Evolutionary conservation across 1,140 invertebrate genomes (phyloP), one percentile per base, ranked within the genome.

Genomic region (Diachasmimorpha longicaudata): DNA sequence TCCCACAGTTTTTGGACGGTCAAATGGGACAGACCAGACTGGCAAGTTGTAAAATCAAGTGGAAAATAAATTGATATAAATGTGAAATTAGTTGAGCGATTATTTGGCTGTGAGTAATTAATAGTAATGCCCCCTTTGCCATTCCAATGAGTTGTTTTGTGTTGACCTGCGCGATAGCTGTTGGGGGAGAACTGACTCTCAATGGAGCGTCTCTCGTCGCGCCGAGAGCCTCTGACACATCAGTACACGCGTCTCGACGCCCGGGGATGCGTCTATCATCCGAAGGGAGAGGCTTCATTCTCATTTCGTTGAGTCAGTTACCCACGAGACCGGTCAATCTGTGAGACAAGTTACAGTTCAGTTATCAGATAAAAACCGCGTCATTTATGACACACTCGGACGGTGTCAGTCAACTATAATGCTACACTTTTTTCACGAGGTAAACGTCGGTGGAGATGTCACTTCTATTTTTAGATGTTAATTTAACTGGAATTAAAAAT

Each of bases 221-320:
- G 81, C 80, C 79, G 78, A 80, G 80, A 81, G 79, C 81, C 79
- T 79, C 81, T 78, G 81, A 82, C 81, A 81, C 83, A 79, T 86
- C 85, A 87, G 86, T 88, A 87, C 85, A 85, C 86, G 85, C 86
- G 86, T 84, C 82, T 83, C 85, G 82, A 83, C 85, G 86, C 81
- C 85, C 85, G 86, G 86, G 86, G 83, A 87, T 85, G 85, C 83
- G 85, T 85, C 84, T 79, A 78, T 77, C 74, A 69, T 75, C 75
- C 70, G 69, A 76, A 37, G 48, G 52, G 55, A 74, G 66, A 48
- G 11, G 5, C 8, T 66, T 37, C 6, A 13, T 11, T 21, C 4
- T 44, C 8, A 10, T 39, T 16, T 23, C 58, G 37, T 71, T 70
- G 19, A 44, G 23, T 71, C 19, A 0, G 8, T n/a, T 37, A n/a